Percentiles rank a stretch among this genome's conserved stretches.
Evolutionary conservation across 2,113 vertebrate genomes (phyloP).

Genomic region (cat (Felis catus)): F.catus_Fca126_mat1.0 CM031425.1:39365501-39366000

Average conservation of each 20-base stretch:
- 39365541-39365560: not conserved
- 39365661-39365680: not conserved
- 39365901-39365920: not conserved
- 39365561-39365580: not conserved
- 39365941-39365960: not conserved
- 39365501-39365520: not conserved
- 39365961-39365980: not conserved
- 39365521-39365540: conserved; percentile 1
- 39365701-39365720: not conserved
- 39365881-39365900: not conserved
- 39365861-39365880: not conserved
- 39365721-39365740: not conserved
- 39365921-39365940: not conserved
- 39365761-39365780: not conserved
- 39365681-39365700: not conserved
- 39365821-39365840: not conserved
- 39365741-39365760: not conserved
- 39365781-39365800: not conserved
- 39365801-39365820: not conserved
- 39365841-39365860: not conserved
- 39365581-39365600: not conserved
- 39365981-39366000: too few relatives aligned
- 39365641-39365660: not conserved
- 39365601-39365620: not conserved
- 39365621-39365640: not conserved